phyloP scores from a whole-genome alignment of 2,888 invertebrate species.

The Cryptocephalus primarius region DNA sequence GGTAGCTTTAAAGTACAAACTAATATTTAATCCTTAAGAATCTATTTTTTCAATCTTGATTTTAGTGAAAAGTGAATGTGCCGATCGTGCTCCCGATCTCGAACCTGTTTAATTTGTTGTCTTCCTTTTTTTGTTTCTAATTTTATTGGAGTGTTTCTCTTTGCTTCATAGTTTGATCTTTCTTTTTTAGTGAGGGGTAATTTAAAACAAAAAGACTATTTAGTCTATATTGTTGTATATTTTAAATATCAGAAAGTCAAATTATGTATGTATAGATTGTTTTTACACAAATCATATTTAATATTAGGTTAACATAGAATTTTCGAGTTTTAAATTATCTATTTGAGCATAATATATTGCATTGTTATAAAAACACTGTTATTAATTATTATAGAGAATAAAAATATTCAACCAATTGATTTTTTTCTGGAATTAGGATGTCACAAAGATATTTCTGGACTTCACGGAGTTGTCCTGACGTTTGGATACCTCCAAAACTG shows the following conservation, averaged over 20 bases:
- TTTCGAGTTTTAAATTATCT: conserved; percentile 8
- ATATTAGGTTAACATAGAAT: conserved; percentile 13
- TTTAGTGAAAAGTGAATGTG: no score
- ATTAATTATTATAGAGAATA: background rate
- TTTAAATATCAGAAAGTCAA: conserved; percentile 16
- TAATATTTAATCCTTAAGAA: no score
- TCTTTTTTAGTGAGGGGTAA: conserved; percentile 1
- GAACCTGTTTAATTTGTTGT: background rate
- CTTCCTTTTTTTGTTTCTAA: conserved; percentile 7
- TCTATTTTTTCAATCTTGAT: no score
- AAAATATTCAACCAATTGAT: background rate
- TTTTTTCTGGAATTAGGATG: background rate
- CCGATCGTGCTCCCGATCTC: background rate
- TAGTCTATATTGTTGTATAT: conserved; percentile 3
- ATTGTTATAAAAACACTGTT: conserved; percentile 16
- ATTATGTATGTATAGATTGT: conserved; percentile 19
- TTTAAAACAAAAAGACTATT: background rate
- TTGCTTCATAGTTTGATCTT: conserved; percentile 9
- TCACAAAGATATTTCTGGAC: no score
- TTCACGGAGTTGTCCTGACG: no score
- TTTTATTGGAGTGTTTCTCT: conserved; percentile 15
- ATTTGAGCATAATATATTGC: conserved; percentile 24
- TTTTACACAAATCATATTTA: conserved; percentile 18
- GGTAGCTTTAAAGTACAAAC: no score
- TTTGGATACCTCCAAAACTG: no score